Base-by-base conservation (phyloP, 2,888 invertebrate genomes). In the Nycteola revayana region DNA sequence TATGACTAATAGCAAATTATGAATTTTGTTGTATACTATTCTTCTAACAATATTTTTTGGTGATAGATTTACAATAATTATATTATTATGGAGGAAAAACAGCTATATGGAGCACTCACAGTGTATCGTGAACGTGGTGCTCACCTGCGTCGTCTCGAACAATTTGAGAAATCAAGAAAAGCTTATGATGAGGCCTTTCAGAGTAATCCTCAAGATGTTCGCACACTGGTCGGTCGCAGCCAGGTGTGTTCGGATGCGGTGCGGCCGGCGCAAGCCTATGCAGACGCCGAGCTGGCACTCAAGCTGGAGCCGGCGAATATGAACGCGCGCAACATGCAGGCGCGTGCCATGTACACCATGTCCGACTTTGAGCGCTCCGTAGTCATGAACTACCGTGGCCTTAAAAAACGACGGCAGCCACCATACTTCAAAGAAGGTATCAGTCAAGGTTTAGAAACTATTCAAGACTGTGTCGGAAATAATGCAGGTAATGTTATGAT, bases 391-490 rank as follows among this genome's bases (percentile, higher is more conserved):
- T 80, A 62, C 36, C 75, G 87, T 2, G 88, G 88, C 1, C 51
- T 70, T 0, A 63, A 79, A 10, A 37, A 44, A 14, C 75, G 88
- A 6, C 66, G 66, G 2, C 80, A 85, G 41, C 88, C 88, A 1
- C 82, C 83, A 0, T 88, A 88, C 49, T 88, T 88, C 46, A 71
- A 57, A 25, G 87, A 86, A 51, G 87, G 88, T n/a, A 85, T 86
- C 9, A 83, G 79, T 49, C 85, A 87, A 57, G 87, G 87, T 1
- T 34, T 77, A 1, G 86, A 88, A 60, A 88, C 88, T 3, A 83
- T 88, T 42, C 82, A 87, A 60, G 87, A 87, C 47, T 87, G 85
- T 42, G 75, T 88, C 4, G 88, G 88, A n/a, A 35, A 49, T 1
- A 84, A 87, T 32, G 82, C 87, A 1, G 88, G 88, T 1, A 74